Base-by-base conservation (phyloP, 2,888 invertebrate species). In the Meta bourneti region DNA sequence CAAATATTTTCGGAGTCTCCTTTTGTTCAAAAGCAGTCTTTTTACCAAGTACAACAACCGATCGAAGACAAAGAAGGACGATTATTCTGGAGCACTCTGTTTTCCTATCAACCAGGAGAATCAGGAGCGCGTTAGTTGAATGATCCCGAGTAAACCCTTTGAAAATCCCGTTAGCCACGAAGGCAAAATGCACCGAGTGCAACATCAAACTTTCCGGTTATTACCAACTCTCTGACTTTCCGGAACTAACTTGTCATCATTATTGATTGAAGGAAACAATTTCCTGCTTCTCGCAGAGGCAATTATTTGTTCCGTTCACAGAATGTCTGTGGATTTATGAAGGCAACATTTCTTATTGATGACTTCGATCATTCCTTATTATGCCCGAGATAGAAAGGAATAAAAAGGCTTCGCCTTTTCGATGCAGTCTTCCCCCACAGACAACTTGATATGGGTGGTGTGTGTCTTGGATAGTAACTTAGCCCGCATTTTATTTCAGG, bases 191-290 rank as follows among this genome's bases (percentile, higher is more conserved):
- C 34, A 34, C 34, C 34, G 34, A 34, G 61, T 61, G 61, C 61
- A 61, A 34, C 34, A 71, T 51, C 71, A 13, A 74, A 83, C 74
- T 83, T 83, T 83, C 74, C 54, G 61, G 72, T 69, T 83, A 83
- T 74, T 83, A 83, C 74, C 74, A 54, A 34, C 72, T 83, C 52
- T 74, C 48, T 34, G 34, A 34, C 34, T 69, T 49, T 71, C 34
- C 34, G 75, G 69, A 85, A 85, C 77, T 85, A 49, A 69, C 54
- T 85, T 87, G 80, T 80, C 72, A 80, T 20, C 48, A 6, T 80
- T 87, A 87, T 87, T 87, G 80, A 87, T 87, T 87, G 71, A 80
- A 74, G 80, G 80, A 74, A 80, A 87, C 79, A 87, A 74, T 87
- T 87, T 87, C 78, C 87, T 52, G 54, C 78, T 34, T n/a, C 71